These are phyloP conservation scores for Thunnus albacares DNA, from an alignment of 2,797 vertebrate genomes.

Conservation along the genomic window DNA sequence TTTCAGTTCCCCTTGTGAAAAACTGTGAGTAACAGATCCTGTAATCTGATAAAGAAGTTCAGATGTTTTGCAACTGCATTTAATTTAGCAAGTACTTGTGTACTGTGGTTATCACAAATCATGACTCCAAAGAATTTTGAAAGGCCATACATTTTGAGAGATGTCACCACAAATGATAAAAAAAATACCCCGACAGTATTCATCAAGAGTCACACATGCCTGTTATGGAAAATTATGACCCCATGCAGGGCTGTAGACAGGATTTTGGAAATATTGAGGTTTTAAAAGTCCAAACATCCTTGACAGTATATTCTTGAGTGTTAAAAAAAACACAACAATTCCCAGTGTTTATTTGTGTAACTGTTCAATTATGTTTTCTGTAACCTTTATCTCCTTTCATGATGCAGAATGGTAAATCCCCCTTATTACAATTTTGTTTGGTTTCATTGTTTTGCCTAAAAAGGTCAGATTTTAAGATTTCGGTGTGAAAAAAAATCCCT, in stretches of 20 bases:
- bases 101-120: not conserved
- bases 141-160: conserved; percentile 20
- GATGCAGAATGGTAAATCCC: not conserved
- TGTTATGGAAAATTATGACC: not conserved
- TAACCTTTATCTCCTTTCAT: not conserved
- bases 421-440: not conserved
- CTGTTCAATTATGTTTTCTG: not conserved
- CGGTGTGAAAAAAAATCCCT: not conserved
- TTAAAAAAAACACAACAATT: not conserved
- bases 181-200: not conserved
- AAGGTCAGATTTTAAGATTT: not conserved
- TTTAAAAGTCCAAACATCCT: not conserved
- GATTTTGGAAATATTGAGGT: conserved; percentile 17
- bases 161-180: not conserved
- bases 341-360: too few relatives aligned
- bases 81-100: not conserved
- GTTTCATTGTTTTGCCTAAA: not conserved
- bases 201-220: too few relatives aligned
- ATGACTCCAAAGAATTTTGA: conserved; percentile 20
- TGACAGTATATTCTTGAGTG: not conserved
- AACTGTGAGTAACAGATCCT: not conserved
- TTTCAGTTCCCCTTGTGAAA: not conserved
- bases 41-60: not conserved
- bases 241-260: not conserved
- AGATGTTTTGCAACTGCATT: not conserved